Evolutionary conservation across 2,888 invertebrate species (phyloP).

Genomic region (Fissipunctia ypsillon): DNA sequence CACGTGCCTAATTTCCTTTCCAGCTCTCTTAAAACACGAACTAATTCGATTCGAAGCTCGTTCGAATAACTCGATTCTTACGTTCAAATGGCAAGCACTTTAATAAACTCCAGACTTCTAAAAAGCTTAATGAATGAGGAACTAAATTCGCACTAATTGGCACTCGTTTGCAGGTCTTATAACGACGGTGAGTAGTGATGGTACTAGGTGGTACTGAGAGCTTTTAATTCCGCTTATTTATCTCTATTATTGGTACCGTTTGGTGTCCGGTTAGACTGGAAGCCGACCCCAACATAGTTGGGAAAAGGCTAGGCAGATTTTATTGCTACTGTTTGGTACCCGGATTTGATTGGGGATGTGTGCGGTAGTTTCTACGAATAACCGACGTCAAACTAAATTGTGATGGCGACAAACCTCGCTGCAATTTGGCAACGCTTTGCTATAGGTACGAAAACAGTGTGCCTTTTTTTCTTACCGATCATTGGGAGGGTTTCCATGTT

Average conservation of each 20-base stretch:
- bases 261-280: no score
- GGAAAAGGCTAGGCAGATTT: no score
- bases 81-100: slow-evolving; percentile 44
- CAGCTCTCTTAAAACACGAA: slow-evolving; percentile 11
- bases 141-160: slow-evolving; percentile 57
- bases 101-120: slow-evolving; percentile 44
- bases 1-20: not conserved
- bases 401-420: not conserved
- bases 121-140: slow-evolving; percentile 38
- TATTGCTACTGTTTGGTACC: no score
- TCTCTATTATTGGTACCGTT: not conserved
- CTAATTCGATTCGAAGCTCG: slow-evolving; percentile 21
- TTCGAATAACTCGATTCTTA: slow-evolving; percentile 51
- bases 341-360: not conserved
- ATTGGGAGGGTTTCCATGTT: no score
- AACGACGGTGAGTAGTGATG: not conserved
- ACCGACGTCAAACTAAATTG: not conserved
- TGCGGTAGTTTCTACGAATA: not conserved
- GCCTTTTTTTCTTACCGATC: no score
- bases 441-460: no score
- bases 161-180: slow-evolving; percentile 41
- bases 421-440: no score
- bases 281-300: no score
- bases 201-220: not conserved
- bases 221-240: slow-evolving; percentile 1